A percentile compares a stretch with the other conserved stretches of the same genome.
phyloP scores from a whole-genome alignment of 2,113 vertebrate genomes.

The Sprattus sprattus region DNA sequence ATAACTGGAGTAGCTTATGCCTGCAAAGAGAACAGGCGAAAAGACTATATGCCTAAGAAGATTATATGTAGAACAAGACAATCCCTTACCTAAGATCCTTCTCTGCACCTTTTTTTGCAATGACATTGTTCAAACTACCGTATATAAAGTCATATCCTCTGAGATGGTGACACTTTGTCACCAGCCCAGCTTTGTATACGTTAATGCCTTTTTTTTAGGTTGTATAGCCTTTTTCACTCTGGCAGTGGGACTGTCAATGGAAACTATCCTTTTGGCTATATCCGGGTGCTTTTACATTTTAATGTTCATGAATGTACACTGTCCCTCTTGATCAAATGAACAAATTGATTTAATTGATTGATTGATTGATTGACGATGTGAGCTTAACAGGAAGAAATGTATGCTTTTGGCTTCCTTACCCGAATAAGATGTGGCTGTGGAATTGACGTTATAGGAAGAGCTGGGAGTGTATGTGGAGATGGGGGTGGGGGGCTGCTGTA shows the following conservation, averaged over 20 bases:
- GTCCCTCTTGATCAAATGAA: too few species aligned
- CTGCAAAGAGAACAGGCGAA: constrained; percentile 50
- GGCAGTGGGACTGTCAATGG: too few species aligned
- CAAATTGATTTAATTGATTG: too few species aligned
- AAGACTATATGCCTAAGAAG: neutral
- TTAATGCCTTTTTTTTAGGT: too few species aligned
- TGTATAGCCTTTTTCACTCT: too few species aligned
- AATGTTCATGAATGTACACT: too few species aligned
- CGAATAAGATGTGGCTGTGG: constrained; percentile 65
- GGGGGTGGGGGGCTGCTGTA: constrained; percentile 63
- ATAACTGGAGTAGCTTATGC: constrained; percentile 69
- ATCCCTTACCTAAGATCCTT: neutral
- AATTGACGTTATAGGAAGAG: constrained; percentile 61
- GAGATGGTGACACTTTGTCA: neutral
- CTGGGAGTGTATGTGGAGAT: constrained; percentile 69
- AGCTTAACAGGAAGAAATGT: neutral
- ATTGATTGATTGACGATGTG: too few species aligned
- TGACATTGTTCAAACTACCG: neutral
- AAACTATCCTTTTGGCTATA: too few species aligned
- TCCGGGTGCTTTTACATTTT: too few species aligned
- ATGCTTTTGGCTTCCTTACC: constrained; percentile 52
- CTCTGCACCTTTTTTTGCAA: too few species aligned
- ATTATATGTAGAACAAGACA: neutral
- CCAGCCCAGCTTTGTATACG: too few species aligned
- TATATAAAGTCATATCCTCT: neutral